Percentiles rank a stretch among this genome's conserved stretches.
Evolutionary conservation across 2,888 invertebrate species (phyloP).

Genomic region (Protula sp.): DNA sequence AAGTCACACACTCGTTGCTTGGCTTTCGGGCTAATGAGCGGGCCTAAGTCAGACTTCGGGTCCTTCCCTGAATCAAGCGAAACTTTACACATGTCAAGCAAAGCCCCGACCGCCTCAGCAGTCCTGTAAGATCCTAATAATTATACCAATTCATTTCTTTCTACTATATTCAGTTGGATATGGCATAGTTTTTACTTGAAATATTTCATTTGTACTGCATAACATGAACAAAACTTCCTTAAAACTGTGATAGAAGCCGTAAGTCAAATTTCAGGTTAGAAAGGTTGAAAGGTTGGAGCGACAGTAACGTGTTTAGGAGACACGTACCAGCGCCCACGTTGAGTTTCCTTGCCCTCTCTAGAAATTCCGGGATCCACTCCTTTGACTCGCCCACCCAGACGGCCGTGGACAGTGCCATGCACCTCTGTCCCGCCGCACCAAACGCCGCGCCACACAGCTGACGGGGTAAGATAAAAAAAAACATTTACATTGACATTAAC

Average conservation of each 20-base stretch:
- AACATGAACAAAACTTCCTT: no score
- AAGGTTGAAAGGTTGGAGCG: no score
- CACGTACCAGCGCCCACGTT: slow-evolving; percentile 77
- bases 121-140: no score
- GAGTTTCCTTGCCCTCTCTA: slow-evolving; percentile 71
- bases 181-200: no score
- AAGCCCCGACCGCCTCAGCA: no score
- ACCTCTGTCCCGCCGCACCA: slow-evolving; percentile 97
- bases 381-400: slow-evolving; percentile 87
- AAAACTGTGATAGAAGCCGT: no score
- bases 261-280: no score
- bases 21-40: slow-evolving; percentile 87
- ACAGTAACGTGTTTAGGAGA: neutral
- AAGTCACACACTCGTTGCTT: slow-evolving; percentile 74
- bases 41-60: slow-evolving; percentile 62
- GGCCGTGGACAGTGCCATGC: slow-evolving; percentile 96
- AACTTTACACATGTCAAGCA: no score
- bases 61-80: no score
- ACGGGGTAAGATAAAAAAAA: neutral
- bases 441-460: slow-evolving; percentile 81
- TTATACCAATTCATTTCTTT: no score
- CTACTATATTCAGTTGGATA: no score
- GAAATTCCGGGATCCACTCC: slow-evolving; percentile 90
- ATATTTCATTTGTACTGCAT: no score
- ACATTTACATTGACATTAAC: neutral